phyloP scores from a whole-genome alignment of 2,888 invertebrate genomes.

The Nezara viridula region DNA sequence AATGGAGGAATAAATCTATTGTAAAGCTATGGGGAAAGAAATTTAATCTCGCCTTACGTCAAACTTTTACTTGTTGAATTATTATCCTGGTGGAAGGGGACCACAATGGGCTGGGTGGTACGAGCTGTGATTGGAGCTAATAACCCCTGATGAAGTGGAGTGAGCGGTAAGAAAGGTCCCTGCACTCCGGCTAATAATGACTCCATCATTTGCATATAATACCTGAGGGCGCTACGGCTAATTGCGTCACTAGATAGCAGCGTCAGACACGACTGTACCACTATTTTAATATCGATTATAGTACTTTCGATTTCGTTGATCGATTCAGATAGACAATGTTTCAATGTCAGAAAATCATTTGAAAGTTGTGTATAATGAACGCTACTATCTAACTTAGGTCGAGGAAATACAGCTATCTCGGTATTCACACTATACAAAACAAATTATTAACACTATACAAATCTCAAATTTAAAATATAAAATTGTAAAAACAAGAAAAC shows the following conservation, averaged over 20 bases:
- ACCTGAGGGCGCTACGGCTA: background rate
- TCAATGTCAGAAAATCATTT: background rate
- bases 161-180: constrained; percentile 1
- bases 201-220: constrained; percentile 20
- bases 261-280: background rate
- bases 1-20: background rate
- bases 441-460: too few relatives aligned
- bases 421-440: too few relatives aligned
- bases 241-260: background rate
- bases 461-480: too few relatives aligned
- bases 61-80: background rate
- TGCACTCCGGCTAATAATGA: background rate
- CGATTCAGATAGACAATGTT: background rate
- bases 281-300: background rate
- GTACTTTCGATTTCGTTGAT: background rate
- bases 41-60: background rate
- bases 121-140: background rate
- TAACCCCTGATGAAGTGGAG: background rate
- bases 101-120: background rate
- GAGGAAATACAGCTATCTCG: too few relatives aligned
- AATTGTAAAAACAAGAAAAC: too few relatives aligned
- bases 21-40: background rate
- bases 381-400: too few relatives aligned
- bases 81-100: background rate
- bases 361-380: too few relatives aligned